These are phyloP conservation scores for Nesidiocoris tenuis DNA, from an alignment of 2,888 invertebrate species.

Conservation along the genomic window DNA sequence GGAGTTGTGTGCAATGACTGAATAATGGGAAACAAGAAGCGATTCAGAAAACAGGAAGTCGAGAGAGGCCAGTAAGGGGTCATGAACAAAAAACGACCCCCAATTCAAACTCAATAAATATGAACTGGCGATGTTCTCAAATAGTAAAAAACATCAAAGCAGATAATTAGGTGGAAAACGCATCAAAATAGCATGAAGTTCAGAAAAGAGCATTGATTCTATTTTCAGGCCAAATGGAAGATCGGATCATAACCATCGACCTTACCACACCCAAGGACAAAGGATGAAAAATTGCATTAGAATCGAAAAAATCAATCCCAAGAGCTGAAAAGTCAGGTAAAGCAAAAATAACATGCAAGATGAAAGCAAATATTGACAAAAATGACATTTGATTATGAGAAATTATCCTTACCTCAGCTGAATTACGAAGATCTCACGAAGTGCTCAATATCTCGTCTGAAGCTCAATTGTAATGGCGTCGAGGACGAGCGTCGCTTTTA, in stretches of 20 bases:
- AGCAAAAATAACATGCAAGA: neutral
- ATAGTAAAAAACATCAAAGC: too few relatives aligned
- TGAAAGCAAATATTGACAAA: neutral
- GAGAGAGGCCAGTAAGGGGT: too few relatives aligned
- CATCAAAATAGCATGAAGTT: too few relatives aligned
- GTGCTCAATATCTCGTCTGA: conserved; percentile 6
- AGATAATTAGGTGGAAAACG: too few relatives aligned
- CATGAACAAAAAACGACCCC: too few relatives aligned
- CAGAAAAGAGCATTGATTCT: too few relatives aligned
- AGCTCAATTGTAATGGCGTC: conserved; percentile 24
- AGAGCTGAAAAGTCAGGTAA: neutral
- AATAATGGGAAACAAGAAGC: conserved; percentile 6
- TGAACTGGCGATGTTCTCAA: too few relatives aligned
- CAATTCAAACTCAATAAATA: too few relatives aligned
- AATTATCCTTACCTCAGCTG: conserved; percentile 1
- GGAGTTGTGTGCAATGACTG: neutral
- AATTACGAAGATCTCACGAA: neutral
- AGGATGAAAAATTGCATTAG: neutral
- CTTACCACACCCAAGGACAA: neutral
- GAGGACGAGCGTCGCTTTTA: neutral
- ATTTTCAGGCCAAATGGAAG: too few relatives aligned
- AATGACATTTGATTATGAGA: neutral
- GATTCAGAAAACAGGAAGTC: too few relatives aligned
- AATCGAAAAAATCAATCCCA: too few relatives aligned
- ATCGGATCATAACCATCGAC: too few relatives aligned